Evolutionary conservation across 2,888 invertebrate species (phyloP).

Genomic region (Patella pellucida): DNA sequence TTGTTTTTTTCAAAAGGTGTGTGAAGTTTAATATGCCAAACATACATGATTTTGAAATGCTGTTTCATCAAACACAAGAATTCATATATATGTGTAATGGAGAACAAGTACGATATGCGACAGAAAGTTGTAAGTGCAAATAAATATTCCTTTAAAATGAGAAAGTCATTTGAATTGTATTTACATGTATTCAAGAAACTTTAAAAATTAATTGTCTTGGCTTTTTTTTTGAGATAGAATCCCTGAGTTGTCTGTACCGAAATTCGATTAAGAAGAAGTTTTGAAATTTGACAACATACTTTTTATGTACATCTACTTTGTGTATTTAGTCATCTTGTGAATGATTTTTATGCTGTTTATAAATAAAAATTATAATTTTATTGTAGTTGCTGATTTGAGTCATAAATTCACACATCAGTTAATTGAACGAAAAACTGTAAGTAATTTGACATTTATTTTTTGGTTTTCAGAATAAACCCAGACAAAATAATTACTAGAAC

Average conservation of each 20-base stretch:
- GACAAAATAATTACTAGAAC: neutral
- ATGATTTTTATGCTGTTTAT: neutral
- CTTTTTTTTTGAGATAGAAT: too few relatives aligned
- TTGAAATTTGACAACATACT: neutral
- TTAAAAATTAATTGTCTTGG: too few relatives aligned
- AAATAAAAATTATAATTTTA: constrained; percentile 23
- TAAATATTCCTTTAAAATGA: too few relatives aligned
- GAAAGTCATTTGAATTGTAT: too few relatives aligned
- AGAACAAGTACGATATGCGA: constrained; percentile 88
- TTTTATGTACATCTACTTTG: neutral
- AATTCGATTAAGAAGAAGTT: neutral
- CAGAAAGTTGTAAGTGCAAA: constrained; percentile 83
- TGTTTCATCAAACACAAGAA: constrained; percentile 85
- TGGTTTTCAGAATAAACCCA: too few relatives aligned
- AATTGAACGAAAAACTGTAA: constrained; percentile 79
- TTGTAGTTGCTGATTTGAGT: constrained; percentile 89
- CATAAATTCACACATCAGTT: constrained; percentile 85
- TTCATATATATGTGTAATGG: constrained; percentile 89
- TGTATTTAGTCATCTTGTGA: neutral
- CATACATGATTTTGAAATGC: constrained; percentile 72
- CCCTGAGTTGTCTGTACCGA: too few relatives aligned
- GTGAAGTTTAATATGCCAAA: constrained; percentile 69
- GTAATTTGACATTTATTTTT: constrained; percentile 4
- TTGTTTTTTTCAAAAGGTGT: constrained; percentile 43
- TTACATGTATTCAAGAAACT: too few relatives aligned